These are phyloP conservation scores for Dusona sp. DNA, from an alignment of 2,888 invertebrate genomes.

Conservation along the genomic window DNA sequence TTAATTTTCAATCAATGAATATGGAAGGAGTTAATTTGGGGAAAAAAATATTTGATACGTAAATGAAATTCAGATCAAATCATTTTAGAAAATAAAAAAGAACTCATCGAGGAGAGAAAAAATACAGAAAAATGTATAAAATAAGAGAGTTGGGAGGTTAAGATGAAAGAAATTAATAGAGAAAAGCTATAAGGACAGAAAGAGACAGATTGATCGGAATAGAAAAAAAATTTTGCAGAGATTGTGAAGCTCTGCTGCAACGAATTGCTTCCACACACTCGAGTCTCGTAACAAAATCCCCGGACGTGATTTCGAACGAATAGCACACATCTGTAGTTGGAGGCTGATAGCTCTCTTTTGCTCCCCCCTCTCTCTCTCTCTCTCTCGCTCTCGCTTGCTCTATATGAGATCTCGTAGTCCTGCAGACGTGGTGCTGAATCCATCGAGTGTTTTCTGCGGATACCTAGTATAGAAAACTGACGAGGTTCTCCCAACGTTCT, in stretches of 20 bases:
- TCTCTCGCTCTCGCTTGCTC: background rate
- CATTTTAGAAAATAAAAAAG: background rate
- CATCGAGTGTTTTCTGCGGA: slow-evolving; percentile 34
- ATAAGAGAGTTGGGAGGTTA: background rate
- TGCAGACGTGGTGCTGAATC: slow-evolving; percentile 10
- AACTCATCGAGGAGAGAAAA: background rate
- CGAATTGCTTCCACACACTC: slow-evolving; percentile 69
- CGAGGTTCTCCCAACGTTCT: slow-evolving; percentile 34
- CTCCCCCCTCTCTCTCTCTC: slow-evolving; percentile 28
- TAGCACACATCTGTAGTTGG: slow-evolving; percentile 37
- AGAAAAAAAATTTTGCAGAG: slow-evolving; percentile 61
- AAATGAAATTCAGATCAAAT: background rate
- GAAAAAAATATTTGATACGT: no score
- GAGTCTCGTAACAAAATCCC: slow-evolving; percentile 71
- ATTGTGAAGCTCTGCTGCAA: slow-evolving; percentile 59
- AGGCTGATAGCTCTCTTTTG: slow-evolving; percentile 21
- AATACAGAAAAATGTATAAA: background rate
- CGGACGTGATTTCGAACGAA: slow-evolving; percentile 62
- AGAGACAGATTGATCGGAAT: slow-evolving; percentile 42
- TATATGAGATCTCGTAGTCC: slow-evolving; percentile 23
- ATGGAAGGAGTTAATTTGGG: background rate
- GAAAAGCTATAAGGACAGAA: background rate
- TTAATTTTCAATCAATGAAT: background rate
- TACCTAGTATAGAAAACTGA: slow-evolving; percentile 41
- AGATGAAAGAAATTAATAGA: slow-evolving; percentile 8